phyloP scores from a whole-genome alignment of 2,888 invertebrate genomes.

The Chymomyza amoena region DNA sequence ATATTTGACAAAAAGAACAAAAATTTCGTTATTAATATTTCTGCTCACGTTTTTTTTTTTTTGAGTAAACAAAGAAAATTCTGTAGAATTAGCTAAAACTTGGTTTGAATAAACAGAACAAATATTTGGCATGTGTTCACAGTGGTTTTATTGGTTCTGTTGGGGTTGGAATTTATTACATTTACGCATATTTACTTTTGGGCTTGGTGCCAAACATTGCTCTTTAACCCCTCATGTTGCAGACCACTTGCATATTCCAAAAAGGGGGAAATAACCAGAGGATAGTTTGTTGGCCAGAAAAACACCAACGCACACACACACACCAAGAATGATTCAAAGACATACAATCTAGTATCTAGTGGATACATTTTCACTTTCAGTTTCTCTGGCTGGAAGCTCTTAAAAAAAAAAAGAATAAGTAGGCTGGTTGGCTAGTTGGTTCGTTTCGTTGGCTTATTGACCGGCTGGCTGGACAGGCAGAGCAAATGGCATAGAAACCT shows the following conservation, averaged over 20 bases:
- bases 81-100: background rate
- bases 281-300: background rate
- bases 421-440: background rate
- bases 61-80: background rate
- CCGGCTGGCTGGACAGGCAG: background rate
- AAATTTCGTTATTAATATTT: background rate
- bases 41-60: background rate
- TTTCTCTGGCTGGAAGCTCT: background rate
- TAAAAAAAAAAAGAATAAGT: background rate
- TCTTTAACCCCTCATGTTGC: background rate
- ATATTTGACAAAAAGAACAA: too few species aligned
- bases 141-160: background rate
- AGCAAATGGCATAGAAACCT: constrained; percentile 11
- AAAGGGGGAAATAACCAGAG: background rate
- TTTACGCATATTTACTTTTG: background rate
- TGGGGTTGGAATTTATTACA: background rate
- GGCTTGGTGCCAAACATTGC: background rate
- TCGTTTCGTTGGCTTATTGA: background rate
- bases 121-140: background rate
- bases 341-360: background rate
- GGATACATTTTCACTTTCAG: background rate
- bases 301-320: constrained; percentile 1
- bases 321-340: background rate
- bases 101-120: background rate
- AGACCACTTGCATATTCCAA: background rate